Conservation (phyloP, 1,140 invertebrate genomes). For the Sesamia nonagrioides region DNA sequence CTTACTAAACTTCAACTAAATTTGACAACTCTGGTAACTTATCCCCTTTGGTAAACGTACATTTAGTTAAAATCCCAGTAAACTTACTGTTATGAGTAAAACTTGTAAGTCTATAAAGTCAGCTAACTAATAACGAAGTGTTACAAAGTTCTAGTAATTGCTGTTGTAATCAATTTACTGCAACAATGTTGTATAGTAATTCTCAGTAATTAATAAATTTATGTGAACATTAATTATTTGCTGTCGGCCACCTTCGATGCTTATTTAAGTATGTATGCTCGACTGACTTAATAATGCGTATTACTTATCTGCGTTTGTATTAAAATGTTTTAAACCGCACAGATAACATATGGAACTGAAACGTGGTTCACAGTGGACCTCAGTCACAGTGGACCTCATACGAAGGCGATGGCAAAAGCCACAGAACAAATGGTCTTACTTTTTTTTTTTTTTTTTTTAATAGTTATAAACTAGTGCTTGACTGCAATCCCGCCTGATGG, state of each 20-base stretch:
- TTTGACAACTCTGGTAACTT: no score
- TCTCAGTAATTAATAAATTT: constrained; percentile 31
- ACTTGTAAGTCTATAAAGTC: not conserved
- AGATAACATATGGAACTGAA: no score
- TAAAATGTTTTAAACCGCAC: not conserved
- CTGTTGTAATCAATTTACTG: constrained; percentile 13
- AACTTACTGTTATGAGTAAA: no score
- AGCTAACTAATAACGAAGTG: not conserved
- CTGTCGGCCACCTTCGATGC: not conserved
- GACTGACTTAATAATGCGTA: not conserved
- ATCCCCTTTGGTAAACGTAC: not conserved
- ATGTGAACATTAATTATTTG: constrained; percentile 20
- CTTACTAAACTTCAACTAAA: no score
- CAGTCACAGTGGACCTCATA: no score
- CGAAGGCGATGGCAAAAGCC: no score
- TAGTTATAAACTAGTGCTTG: no score
- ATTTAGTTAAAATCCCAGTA: not conserved
- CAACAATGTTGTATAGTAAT: constrained; percentile 10
- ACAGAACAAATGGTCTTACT: no score
- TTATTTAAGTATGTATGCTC: not conserved
- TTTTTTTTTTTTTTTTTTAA: no score
- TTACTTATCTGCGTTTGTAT: no score
- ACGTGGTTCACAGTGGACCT: no score
- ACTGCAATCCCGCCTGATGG: no score
- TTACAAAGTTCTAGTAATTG: constrained; percentile 15